Evolutionary conservation across 2,113 vertebrate genomes (phyloP).

Genomic region (Hirundichthys speculiger): DNA sequence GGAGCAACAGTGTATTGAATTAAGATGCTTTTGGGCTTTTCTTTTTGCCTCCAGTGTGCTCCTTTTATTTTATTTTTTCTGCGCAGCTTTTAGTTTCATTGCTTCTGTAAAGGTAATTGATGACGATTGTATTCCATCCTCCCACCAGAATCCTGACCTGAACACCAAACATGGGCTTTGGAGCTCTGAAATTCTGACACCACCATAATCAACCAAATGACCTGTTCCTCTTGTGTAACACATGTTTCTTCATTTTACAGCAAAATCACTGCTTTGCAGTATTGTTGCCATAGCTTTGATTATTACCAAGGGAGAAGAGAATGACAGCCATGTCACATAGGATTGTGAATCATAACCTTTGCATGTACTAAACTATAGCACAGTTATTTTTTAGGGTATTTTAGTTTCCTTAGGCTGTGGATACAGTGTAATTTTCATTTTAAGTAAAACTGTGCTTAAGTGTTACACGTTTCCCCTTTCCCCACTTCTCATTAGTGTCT

Average conservation of each 20-base stretch:
- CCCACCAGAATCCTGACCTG: conserved; percentile 72
- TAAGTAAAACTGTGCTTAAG: conserved; percentile 96
- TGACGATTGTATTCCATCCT: conserved; percentile 83
- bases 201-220: conserved; percentile 80
- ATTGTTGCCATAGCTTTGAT: conserved; percentile 86
- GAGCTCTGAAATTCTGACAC: conserved; percentile 93
- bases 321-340: conserved; percentile 82
- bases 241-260: conserved; percentile 72
- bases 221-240: conserved; percentile 86
- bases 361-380: conserved; percentile 96
- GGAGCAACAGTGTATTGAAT: conserved; percentile 86
- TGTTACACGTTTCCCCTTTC: conserved; percentile 85
- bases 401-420: conserved; percentile 93
- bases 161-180: conserved; percentile 89
- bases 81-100: conserved; percentile 86
- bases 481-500: conserved; percentile 84
- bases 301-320: conserved; percentile 78
- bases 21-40: conserved; percentile 85
- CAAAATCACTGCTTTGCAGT: conserved; percentile 88
- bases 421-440: conserved; percentile 84
- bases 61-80: conserved; percentile 67
- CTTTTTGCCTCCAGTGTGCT: conserved; percentile 91
- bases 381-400: conserved; percentile 92
- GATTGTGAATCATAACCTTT: conserved; percentile 84
- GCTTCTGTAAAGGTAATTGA: conserved; percentile 90